A percentile compares a stretch with the other conserved stretches of the same genome.
These are phyloP conservation scores for Halcyon malimbica DNA, from an alignment of 2,113 vertebrate species.

Conservation along the genomic window DNA sequence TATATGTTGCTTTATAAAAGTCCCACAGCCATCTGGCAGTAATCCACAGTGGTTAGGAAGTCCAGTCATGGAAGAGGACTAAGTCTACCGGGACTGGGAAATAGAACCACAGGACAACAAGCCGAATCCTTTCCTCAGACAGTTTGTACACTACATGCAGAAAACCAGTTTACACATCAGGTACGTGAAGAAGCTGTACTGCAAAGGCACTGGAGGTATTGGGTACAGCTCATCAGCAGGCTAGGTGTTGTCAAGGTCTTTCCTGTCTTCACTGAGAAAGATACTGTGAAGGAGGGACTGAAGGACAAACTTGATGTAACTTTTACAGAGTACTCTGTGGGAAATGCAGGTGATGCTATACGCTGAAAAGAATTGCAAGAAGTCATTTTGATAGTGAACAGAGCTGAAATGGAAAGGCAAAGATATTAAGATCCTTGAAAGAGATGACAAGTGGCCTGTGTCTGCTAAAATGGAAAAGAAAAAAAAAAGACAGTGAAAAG, in stretches of 20 bases:
- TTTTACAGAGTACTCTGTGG: background rate
- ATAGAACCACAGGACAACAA: background rate
- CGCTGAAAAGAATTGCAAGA: background rate
- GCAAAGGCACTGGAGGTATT: background rate
- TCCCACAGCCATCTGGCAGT: background rate
- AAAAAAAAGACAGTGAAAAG: background rate
- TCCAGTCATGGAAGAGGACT: background rate
- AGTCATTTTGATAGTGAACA: background rate
- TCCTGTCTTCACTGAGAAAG: background rate
- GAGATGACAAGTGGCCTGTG: background rate
- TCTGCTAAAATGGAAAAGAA: background rate
- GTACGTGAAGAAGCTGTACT: background rate
- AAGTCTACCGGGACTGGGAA: background rate
- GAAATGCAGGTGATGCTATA: background rate
- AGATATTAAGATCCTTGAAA: background rate
- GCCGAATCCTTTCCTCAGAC: background rate
- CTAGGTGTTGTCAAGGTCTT: background rate
- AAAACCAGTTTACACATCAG: background rate
- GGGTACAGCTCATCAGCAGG: background rate
- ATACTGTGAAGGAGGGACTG: background rate
- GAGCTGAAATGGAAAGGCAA: background rate
- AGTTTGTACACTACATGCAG: background rate
- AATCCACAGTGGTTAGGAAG: background rate
- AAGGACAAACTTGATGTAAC: background rate
- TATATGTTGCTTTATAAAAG: background rate